Evolutionary conservation across 2,888 invertebrate genomes (phyloP).

Genomic region (Caenorhabditis sp.): DNA sequence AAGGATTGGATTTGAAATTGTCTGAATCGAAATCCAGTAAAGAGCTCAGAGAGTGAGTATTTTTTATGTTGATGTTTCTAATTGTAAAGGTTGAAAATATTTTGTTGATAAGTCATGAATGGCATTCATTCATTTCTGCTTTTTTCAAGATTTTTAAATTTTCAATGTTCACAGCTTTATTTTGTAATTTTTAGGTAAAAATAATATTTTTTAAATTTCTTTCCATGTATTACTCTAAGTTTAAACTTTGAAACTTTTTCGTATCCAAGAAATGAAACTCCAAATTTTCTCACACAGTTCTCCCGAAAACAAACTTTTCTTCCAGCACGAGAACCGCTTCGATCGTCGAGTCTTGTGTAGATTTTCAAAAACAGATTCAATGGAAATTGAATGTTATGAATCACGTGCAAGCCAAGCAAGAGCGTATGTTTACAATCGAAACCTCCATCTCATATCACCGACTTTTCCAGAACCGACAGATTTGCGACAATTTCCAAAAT

Average conservation of each 20-base stretch:
- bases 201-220: no score
- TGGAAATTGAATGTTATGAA: constrained; percentile 60
- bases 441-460: background rate
- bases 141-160: no score
- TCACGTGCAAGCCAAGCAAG: constrained; percentile 38
- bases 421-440: no score
- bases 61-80: background rate
- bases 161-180: no score
- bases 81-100: no score
- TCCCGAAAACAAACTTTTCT: background rate
- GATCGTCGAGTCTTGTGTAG: constrained; percentile 56
- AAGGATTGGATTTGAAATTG: constrained; percentile 42
- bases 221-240: no score
- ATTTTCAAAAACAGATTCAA: constrained; percentile 61
- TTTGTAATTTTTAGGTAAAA: no score
- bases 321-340: constrained; percentile 56
- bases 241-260: no score
- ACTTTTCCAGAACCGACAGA: background rate
- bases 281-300: no score
- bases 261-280: no score
- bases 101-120: no score
- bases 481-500: constrained; percentile 21
- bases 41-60: constrained; percentile 42
- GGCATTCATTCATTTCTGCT: no score
- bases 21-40: constrained; percentile 30